Evolutionary conservation across 2,113 vertebrate species (phyloP).

Genomic region (Platichthys flesus): DNA sequence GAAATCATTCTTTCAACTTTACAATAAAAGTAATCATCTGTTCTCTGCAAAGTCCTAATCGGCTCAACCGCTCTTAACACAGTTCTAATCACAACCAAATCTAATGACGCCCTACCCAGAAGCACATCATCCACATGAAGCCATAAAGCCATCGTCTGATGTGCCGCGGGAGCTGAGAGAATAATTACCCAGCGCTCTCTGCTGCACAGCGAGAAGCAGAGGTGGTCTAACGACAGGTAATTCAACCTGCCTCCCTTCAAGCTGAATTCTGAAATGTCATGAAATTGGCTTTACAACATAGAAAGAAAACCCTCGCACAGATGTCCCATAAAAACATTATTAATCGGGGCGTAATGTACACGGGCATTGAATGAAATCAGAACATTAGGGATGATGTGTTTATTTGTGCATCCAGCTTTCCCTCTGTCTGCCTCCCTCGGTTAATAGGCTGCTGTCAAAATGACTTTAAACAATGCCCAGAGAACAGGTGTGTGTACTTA

Average conservation of each 20-base stretch:
- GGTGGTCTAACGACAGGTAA: constrained; percentile 40
- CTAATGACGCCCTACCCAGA: constrained; percentile 37
- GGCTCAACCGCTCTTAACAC: constrained; percentile 15
- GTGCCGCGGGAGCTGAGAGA: constrained; percentile 27
- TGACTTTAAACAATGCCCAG: background rate
- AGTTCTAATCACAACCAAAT: constrained; percentile 31
- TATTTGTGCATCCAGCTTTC: background rate
- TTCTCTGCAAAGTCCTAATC: constrained; percentile 30
- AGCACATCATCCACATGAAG: constrained; percentile 26
- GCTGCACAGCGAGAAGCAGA: constrained; percentile 37
- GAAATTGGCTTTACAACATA: constrained; percentile 9
- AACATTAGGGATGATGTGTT: constrained; percentile 4
- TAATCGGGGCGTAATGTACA: background rate
- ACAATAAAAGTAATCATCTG: background rate
- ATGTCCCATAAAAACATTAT: constrained; percentile 27
- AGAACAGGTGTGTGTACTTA: background rate
- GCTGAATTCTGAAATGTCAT: constrained; percentile 19
- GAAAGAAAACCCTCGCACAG: background rate
- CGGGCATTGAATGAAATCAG: background rate
- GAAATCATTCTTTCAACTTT: background rate
- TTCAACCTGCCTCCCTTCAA: constrained; percentile 37
- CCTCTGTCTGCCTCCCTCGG: background rate
- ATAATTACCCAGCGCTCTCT: constrained; percentile 48
- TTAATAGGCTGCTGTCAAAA: background rate
- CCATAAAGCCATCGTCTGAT: constrained; percentile 36